phyloP scores from a whole-genome alignment of 2,113 vertebrate species.

The Apistogramma diplotaenia region DNA sequence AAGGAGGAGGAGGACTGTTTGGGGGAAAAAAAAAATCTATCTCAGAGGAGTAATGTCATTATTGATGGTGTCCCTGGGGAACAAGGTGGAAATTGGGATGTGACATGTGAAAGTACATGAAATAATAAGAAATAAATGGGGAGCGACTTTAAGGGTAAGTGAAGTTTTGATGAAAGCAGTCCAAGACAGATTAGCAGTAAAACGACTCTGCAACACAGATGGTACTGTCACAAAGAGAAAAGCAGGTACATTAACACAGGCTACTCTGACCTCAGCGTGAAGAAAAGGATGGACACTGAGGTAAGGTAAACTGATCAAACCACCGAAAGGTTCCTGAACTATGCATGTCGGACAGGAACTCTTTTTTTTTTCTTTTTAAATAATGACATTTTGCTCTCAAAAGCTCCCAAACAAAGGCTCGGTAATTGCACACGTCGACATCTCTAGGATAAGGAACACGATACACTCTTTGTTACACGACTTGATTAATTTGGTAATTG shows the following conservation, averaged over 20 bases:
- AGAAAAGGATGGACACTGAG: neutral
- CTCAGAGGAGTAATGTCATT: neutral
- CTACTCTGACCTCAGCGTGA: neutral
- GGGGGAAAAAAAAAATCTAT: neutral
- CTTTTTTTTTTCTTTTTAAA: neutral
- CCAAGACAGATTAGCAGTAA: neutral
- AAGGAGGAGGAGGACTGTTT: neutral
- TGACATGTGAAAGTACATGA: neutral
- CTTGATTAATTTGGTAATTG: neutral
- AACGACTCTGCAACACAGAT: neutral
- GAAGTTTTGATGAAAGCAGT: neutral
- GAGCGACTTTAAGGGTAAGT: neutral
- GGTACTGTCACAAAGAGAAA: neutral
- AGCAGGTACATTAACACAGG: neutral
- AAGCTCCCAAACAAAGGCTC: neutral
- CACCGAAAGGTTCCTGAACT: neutral
- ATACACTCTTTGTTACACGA: neutral
- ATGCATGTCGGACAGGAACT: neutral
- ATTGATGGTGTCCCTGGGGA: neutral
- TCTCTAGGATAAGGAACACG: neutral
- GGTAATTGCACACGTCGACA: neutral
- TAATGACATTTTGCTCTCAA: neutral
- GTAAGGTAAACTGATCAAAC: neutral
- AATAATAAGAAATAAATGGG: neutral
- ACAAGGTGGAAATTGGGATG: neutral